Evolutionary conservation across 2,113 vertebrate genomes (phyloP), one percentile per base, ranked within the genome.

Genomic region (Thryonomys swinderianus): DNA sequence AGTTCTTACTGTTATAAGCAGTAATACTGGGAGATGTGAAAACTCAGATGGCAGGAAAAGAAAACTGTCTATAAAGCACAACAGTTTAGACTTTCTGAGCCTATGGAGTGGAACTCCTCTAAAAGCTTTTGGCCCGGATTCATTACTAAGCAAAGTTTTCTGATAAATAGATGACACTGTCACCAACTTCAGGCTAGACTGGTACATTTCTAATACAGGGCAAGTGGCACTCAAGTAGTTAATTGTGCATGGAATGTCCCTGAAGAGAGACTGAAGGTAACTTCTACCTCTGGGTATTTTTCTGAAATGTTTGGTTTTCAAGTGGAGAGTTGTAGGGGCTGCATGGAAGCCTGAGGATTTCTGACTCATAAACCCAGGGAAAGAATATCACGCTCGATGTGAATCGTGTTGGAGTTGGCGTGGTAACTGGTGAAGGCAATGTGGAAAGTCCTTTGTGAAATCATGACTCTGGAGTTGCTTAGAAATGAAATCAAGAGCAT

Each of bases 11-110:
- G 95, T 96, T 96, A 89, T 67, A 96, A 94, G 92, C 85, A 96
- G 91, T 91, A 98, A 94, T 96, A 93, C 90, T 71, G 85, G 62
- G 94, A 97, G 85, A 88, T 73, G 96, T 96, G 91, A 97, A 96
- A 97, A 97, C 91, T 85, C 96, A 95, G 90, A 90, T 17, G 93
- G 88, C 20, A 89, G 61, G 37, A 79, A 97, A 97, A 34, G 53
- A 62, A 76, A 78, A 78, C 1, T 85, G 45, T 57, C 81, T 84
- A 48, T 62, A 84, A 73, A 93, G 84, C 21, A 80, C 83, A 95
- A 87, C 45, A 87, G 25, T 34, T 88, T 34, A 85, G 17, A 40
- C 9, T 27, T 12, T 51, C 0, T 74, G 51, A 45, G 62, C 2
- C 37, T 92, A 88, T 92, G 66, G 87, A 79, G 45, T 8, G 84